Evolutionary conservation across 2,113 vertebrate genomes (phyloP), one percentile per base, ranked within the genome.

Genomic region (Picathartes gymnocephalus): DNA sequence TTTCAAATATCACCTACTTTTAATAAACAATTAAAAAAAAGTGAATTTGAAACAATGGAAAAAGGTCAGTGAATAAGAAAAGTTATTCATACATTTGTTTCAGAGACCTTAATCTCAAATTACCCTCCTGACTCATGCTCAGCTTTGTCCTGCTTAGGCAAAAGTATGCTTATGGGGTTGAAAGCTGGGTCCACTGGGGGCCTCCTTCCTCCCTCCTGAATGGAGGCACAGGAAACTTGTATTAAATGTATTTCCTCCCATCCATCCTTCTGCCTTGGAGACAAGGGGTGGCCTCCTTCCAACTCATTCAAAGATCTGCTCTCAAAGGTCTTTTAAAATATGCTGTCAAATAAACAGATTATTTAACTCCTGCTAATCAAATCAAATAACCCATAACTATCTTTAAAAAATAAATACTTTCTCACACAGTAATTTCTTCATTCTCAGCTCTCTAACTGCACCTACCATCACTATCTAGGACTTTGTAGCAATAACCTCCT

Each of bases 281-380:
- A 91, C 73, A 96, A 94, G 51, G 35, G 65, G 87, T 89, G 90
- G 92, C 87, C 48, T 95, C 69, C 65, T 78, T 92, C 90, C 93
- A 96, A 71, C 30, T 92, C 80, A 60, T 64, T 82, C 79, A 71
- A 72, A 35, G 81, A 83, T 86, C 51, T 94, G 51, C 47, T 92
- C 85, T 94, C 82, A 62, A 94, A 80, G 68, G 74, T 88, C 81
- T 92, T 88, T 91, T 90, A 90, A 93, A 95, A 86, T 82, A 88
- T 27, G 40, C 79, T 93, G 90, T 93, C 85, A 86, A 96, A 96
- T 94, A 94, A 94, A 82, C 50, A 92, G 66, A 90, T 94, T 87
- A 69, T 95, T 95, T 80, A 93, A 95, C 64, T 88, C 64, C 64
- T 81, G 66, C 56, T 94, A 90, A 97, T 93, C 86, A 86, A 89